phyloP scores from a whole-genome alignment of 2,113 vertebrate species.

The Hucho hucho region DNA sequence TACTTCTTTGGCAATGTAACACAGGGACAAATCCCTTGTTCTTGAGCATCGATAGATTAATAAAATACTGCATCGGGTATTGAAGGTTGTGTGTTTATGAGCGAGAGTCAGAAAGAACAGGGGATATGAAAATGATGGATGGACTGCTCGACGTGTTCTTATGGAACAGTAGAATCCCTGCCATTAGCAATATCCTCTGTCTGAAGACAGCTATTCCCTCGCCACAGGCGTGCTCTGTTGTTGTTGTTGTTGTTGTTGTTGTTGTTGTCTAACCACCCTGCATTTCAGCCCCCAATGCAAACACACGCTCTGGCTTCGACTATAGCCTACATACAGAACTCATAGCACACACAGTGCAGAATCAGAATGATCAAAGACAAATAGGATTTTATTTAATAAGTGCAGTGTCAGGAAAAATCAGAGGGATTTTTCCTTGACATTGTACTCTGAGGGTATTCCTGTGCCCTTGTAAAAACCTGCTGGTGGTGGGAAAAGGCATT shows the following conservation, averaged over 20 bases:
- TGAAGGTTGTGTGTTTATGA: neutral
- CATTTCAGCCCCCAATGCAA: slow-evolving; percentile 3
- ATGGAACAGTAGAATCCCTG: slow-evolving; percentile 15
- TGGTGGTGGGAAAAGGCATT: slow-evolving; percentile 4
- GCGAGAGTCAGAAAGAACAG: neutral
- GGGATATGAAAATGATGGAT: neutral
- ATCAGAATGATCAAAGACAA: no score
- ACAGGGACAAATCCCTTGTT: neutral
- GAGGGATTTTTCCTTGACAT: no score
- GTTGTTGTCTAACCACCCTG: neutral
- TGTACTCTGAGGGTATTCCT: slow-evolving; percentile 3
- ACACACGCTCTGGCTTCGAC: slow-evolving; percentile 15
- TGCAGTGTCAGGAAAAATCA: neutral
- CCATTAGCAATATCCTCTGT: slow-evolving; percentile 23
- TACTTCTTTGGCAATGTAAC: neutral
- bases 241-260: no score
- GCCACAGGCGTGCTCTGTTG: slow-evolving; percentile 9
- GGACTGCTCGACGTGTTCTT: neutral
- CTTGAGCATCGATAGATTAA: neutral
- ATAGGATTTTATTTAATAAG: no score
- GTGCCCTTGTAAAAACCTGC: slow-evolving; percentile 29
- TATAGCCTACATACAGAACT: neutral
- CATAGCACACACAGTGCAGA: neutral
- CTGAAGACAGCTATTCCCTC: slow-evolving; percentile 14
- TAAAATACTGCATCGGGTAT: neutral